Evolutionary conservation across 2,888 invertebrate species (phyloP).

Genomic region (Calameuta pallipes): DNA sequence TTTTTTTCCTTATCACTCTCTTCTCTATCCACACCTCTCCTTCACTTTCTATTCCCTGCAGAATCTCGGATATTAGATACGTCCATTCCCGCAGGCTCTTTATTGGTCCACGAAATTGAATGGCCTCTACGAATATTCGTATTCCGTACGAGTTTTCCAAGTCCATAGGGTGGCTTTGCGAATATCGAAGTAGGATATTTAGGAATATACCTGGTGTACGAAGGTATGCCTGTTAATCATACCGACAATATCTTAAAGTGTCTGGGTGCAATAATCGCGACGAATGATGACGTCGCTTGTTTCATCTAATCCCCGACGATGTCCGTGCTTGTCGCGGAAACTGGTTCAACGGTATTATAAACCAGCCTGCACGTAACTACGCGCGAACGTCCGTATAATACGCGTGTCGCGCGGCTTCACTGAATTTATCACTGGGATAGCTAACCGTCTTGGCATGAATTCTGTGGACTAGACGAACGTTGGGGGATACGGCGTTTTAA

Average conservation of each 20-base stretch:
- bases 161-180: neutral
- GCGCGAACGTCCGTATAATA: neutral
- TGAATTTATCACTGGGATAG: neutral
- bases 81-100: neutral
- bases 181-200: neutral
- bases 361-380: neutral
- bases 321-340: neutral
- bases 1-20: neutral
- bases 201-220: neutral
- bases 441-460: neutral
- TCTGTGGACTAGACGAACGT: neutral
- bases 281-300: neutral
- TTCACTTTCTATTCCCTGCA: neutral
- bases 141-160: neutral
- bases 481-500: neutral
- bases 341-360: neutral
- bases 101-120: neutral
- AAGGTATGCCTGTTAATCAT: neutral
- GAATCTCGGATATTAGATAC: neutral
- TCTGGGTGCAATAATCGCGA: neutral
- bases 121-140: neutral
- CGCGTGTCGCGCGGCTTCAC: neutral
- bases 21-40: neutral
- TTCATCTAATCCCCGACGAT: neutral
- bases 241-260: neutral